Evolutionary conservation across 1,140 invertebrate species (phyloP).

Genomic region (Orchestia grillus): DNA sequence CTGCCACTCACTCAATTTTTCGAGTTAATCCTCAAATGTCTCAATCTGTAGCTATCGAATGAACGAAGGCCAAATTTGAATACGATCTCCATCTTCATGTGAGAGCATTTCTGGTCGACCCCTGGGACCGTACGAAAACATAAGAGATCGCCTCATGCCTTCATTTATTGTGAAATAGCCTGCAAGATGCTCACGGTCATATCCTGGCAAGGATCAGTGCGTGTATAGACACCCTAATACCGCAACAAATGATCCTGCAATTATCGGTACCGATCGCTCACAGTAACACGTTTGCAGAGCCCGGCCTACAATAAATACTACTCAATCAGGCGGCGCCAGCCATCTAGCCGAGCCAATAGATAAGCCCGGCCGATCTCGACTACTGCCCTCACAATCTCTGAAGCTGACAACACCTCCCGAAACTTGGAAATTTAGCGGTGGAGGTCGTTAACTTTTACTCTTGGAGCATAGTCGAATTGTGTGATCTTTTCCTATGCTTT

Average conservation of each 20-base stretch:
- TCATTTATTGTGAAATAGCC: constrained; percentile 1
- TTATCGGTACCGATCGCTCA: background rate
- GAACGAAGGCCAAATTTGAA: background rate
- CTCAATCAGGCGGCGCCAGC: background rate
- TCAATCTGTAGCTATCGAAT: background rate
- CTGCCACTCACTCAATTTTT: background rate
- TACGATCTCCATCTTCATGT: background rate
- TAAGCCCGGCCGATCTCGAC: background rate
- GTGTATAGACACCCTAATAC: constrained; percentile 7
- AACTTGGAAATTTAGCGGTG: background rate
- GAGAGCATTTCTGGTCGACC: background rate
- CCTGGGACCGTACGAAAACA: background rate
- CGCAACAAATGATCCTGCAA: background rate
- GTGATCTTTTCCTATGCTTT: background rate
- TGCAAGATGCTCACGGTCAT: background rate
- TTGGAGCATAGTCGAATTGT: too few species aligned
- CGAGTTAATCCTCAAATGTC: background rate
- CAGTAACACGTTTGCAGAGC: background rate
- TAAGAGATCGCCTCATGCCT: background rate
- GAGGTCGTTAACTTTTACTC: background rate
- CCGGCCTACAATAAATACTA: background rate
- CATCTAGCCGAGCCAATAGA: background rate
- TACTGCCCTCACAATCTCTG: background rate
- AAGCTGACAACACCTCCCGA: background rate
- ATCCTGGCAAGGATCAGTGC: background rate